phyloP scores from a whole-genome alignment of 2,888 invertebrate species.

The Noctua janthe region DNA sequence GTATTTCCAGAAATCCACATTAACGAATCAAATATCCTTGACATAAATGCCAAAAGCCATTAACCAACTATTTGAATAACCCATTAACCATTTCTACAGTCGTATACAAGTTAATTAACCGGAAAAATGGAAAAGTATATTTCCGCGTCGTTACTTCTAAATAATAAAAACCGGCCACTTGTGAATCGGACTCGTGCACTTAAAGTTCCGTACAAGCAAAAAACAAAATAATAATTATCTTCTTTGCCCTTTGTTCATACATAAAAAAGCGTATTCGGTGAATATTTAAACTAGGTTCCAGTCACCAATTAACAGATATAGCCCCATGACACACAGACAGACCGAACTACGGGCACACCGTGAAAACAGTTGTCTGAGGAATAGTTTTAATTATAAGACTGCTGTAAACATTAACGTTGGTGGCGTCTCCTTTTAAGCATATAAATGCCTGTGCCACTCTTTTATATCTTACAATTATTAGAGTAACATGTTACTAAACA shows the following conservation, averaged over 20 bases:
- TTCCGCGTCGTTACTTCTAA: constrained; percentile 30
- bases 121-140: constrained; percentile 39
- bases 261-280: not conserved
- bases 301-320: not conserved
- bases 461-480: no score
- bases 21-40: not conserved
- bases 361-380: not conserved
- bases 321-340: not conserved
- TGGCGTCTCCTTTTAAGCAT: no score
- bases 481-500: no score
- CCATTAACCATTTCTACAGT: constrained; percentile 41
- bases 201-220: not conserved
- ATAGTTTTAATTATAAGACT: not conserved
- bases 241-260: not conserved
- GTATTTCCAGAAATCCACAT: not conserved
- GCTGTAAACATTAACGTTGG: not conserved
- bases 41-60: not conserved
- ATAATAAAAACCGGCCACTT: constrained; percentile 40
- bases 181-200: not conserved
- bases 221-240: not conserved
- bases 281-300: not conserved
- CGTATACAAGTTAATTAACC: constrained; percentile 51
- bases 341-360: not conserved
- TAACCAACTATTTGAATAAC: constrained; percentile 25
- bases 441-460: no score